phyloP scores from a whole-genome alignment of 1,140 invertebrate species.

The Rhagoletis zephyria region DNA sequence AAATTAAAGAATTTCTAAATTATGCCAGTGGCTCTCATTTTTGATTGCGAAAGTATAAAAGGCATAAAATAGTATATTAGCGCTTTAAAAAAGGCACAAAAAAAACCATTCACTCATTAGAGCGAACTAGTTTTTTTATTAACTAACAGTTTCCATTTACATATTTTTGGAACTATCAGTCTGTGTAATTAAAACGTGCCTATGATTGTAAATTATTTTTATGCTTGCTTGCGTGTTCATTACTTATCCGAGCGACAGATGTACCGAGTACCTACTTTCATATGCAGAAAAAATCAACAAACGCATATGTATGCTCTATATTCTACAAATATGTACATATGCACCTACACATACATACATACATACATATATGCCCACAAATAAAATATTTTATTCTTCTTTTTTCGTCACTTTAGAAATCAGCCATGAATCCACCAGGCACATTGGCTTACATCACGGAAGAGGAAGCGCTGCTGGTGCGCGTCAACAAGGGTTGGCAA shows the following conservation, averaged over 20 bases:
- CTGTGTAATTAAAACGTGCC: conserved; percentile 22
- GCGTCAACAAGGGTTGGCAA: conserved; percentile 93
- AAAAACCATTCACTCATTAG: neutral
- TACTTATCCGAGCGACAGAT: neutral
- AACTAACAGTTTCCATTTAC: neutral
- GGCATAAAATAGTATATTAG: neutral
- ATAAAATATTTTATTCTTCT: conserved; percentile 16
- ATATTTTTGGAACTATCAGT: neutral
- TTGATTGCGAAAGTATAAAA: neutral
- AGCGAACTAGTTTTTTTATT: neutral
- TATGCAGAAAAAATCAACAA: neutral
- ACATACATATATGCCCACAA: neutral
- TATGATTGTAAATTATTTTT: conserved; percentile 27
- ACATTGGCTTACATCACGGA: conserved; percentile 92
- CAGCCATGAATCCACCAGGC: conserved; percentile 87
- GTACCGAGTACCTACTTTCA: neutral
- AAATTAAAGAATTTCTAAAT: too few species aligned
- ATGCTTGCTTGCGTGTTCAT: conserved; percentile 15
- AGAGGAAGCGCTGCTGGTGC: conserved; percentile 89
- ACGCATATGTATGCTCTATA: neutral
- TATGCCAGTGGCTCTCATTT: too few species aligned
- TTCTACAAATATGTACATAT: too few species aligned
- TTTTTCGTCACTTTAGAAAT: conserved; percentile 77
- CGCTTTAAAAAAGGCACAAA: neutral
- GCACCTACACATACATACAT: too few species aligned